phyloP scores from a whole-genome alignment of 2,797 vertebrate species.

The Danio jaintianensis region DNA sequence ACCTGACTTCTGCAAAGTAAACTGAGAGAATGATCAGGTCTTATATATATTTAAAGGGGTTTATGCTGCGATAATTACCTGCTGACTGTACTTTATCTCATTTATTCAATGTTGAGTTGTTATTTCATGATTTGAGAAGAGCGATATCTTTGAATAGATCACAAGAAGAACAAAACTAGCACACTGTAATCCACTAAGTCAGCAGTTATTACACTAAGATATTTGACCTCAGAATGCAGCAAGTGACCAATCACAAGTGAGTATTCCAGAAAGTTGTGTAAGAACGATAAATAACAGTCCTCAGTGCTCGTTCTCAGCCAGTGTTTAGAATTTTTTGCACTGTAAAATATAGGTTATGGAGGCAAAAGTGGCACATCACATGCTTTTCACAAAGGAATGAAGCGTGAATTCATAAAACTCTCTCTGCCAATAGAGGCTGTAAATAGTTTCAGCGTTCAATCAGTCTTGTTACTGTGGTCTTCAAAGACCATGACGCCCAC shows the following conservation, averaged over 20 bases:
- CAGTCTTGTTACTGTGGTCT: conserved; percentile 40
- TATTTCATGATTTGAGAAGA: background rate
- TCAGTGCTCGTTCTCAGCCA: background rate
- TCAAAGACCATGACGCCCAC: conserved; percentile 39
- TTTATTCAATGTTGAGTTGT: background rate
- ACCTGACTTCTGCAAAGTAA: background rate
- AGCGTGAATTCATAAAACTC: conserved; percentile 40
- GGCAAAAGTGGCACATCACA: conserved; percentile 24
- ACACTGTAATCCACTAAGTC: background rate
- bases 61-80: background rate
- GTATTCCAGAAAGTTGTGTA: background rate
- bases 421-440: conserved; percentile 24
- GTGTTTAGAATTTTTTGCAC: background rate
- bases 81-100: conserved; percentile 19
- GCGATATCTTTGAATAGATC: background rate
- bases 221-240: background rate
- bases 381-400: conserved; percentile 16
- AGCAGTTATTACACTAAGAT: background rate
- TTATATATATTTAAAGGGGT: background rate
- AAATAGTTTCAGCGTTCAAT: conserved; percentile 51
- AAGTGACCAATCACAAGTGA: background rate
- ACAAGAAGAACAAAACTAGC: background rate
- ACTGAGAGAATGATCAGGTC: background rate
- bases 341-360: conserved; percentile 21
- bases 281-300: conserved; percentile 4